A percentile compares a stretch with the other conserved stretches of the same genome.
phyloP scores from a whole-genome alignment of 2,113 vertebrate species.

The Chaenogobius annularis region DNA sequence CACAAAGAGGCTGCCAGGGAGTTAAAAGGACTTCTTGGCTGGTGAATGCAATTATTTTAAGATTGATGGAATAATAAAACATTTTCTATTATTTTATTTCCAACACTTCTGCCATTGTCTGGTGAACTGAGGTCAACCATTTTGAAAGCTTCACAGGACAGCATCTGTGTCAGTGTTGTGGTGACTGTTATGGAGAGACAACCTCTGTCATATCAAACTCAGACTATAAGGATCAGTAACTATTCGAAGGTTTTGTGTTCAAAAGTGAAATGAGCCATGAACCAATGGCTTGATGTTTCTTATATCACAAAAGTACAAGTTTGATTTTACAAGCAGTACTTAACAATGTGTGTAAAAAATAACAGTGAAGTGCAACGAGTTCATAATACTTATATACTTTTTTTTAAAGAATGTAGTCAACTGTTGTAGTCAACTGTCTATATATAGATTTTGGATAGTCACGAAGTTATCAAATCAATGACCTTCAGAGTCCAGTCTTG shows the following conservation, averaged over 20 bases:
- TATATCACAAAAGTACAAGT: conserved; percentile 1
- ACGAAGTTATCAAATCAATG: neutral
- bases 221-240: conserved; percentile 41
- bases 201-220: conserved; percentile 45
- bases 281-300: conserved; percentile 11
- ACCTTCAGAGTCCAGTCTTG: neutral
- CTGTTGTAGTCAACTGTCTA: too few species aligned
- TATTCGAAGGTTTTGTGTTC: conserved; percentile 22
- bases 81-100: conserved; percentile 60
- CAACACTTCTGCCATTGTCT: conserved; percentile 68
- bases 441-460: neutral
- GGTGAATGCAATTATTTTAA: conserved; percentile 67
- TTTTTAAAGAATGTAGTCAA: too few species aligned
- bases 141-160: conserved; percentile 30
- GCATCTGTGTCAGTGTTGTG: conserved; percentile 66
- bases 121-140: conserved; percentile 28
- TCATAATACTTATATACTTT: neutral
- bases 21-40: conserved; percentile 71
- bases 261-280: conserved; percentile 23
- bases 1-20: conserved; percentile 44
- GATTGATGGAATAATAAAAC: conserved; percentile 55
- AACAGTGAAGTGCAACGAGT: neutral
- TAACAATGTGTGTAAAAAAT: neutral
- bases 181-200: conserved; percentile 49
- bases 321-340: neutral